Percentiles rank a stretch among this genome's conserved stretches.
Conservation (phyloP, 2,888 invertebrate genomes). For the Callosobruchus maculatus region DNA sequence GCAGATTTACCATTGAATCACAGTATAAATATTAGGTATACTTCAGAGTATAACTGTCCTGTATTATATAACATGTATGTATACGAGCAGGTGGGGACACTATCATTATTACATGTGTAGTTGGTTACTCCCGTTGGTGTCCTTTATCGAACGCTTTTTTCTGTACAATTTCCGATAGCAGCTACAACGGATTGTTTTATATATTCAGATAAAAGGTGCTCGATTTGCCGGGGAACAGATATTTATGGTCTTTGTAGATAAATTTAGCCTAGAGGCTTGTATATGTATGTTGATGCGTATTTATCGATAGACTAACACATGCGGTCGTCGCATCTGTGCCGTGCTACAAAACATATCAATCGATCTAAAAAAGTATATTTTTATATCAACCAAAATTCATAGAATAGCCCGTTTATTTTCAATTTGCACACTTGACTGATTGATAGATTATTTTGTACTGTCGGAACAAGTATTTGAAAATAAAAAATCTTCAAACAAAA, state of each 20-base stretch:
- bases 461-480: too few species aligned
- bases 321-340: background rate
- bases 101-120: background rate
- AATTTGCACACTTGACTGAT: too few species aligned
- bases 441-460: too few species aligned
- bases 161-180: background rate
- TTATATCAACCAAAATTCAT: too few species aligned
- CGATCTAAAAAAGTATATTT: too few species aligned
- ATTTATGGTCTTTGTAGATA: background rate
- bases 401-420: too few species aligned
- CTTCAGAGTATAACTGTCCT: background rate
- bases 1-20: too few species aligned
- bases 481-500: too few species aligned
- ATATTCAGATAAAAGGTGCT: background rate
- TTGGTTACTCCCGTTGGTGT: background rate
- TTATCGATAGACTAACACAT: background rate
- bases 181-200: background rate
- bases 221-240: background rate
- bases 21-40: too few species aligned
- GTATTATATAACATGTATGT: background rate
- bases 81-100: background rate
- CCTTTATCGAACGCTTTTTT: background rate
- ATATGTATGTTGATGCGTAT: background rate
- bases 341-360: too few species aligned
- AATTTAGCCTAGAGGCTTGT: background rate